These are phyloP conservation scores for Chrysocyon brachyurus DNA, from an alignment of 2,797 vertebrate species.

Conservation along the genomic window DNA sequence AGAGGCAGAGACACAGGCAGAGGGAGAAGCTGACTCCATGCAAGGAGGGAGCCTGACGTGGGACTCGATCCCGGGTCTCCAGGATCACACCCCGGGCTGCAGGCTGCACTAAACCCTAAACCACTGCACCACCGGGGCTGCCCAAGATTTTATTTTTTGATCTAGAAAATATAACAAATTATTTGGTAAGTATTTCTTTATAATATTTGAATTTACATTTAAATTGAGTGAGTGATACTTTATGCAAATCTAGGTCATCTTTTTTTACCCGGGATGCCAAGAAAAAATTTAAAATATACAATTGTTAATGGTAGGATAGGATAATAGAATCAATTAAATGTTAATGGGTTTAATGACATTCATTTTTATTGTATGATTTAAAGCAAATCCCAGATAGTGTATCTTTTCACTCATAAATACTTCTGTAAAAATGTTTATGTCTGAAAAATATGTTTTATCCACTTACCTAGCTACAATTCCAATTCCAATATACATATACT, in stretches of 20 bases:
- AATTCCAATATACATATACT: neutral
- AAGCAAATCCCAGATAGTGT: conserved; percentile 34
- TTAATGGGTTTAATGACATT: conserved; percentile 54
- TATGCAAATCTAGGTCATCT: conserved; percentile 39
- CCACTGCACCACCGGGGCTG: too few species aligned
- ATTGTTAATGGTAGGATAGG: conserved; percentile 11
- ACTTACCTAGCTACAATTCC: neutral
- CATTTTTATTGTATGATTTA: conserved; percentile 56
- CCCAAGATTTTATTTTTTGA: neutral
- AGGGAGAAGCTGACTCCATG: too few species aligned
- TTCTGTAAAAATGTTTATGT: conserved; percentile 52
- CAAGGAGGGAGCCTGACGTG: too few species aligned
- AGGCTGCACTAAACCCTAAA: too few species aligned
- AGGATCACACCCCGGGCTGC: too few species aligned
- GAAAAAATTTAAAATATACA: neutral
- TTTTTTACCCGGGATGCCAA: neutral
- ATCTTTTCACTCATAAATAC: conserved; percentile 30
- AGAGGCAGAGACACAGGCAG: too few species aligned
- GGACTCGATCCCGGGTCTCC: too few species aligned
- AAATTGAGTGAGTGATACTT: neutral
- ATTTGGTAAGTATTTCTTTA: conserved; percentile 56
- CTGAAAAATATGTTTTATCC: conserved; percentile 37
- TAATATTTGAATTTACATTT: conserved; percentile 28
- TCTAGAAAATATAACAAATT: neutral
- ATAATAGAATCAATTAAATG: conserved; percentile 45